Conservation (phyloP, 2,888 invertebrate species). For the Eumerus sabulonum region DNA sequence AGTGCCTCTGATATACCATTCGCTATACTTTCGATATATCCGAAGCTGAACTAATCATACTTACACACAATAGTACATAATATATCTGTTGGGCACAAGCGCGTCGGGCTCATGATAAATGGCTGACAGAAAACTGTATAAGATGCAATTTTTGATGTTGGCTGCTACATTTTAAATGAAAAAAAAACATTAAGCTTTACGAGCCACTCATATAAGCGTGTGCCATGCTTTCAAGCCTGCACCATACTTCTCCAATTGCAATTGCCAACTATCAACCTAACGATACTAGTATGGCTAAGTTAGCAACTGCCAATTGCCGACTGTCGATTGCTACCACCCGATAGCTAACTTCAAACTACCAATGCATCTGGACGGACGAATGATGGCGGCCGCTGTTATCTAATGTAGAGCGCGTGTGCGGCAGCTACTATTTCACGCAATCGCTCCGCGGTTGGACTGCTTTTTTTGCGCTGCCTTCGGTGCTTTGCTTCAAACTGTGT, state of each 20-base stretch:
- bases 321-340: too few species aligned
- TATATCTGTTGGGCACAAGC: constrained; percentile 20
- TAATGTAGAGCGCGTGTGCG: constrained; percentile 37
- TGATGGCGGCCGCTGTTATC: constrained; percentile 36
- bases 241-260: constrained; percentile 22
- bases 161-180: constrained; percentile 59
- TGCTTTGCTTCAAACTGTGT: background rate
- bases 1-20: constrained; percentile 19
- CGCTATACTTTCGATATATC: constrained; percentile 20
- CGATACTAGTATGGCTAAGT: too few species aligned
- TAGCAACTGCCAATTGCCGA: too few species aligned
- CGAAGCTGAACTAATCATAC: constrained; percentile 19
- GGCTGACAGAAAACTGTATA: constrained; percentile 59
- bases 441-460: constrained; percentile 16
- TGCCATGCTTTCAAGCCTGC: too few species aligned
- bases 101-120: constrained; percentile 56
- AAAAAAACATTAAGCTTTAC: constrained; percentile 52
- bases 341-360: too few species aligned
- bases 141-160: constrained; percentile 56
- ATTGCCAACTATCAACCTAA: too few species aligned
- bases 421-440: background rate
- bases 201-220: constrained; percentile 36
- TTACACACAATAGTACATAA: constrained; percentile 1
- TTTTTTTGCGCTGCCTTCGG: constrained; percentile 22
- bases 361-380: too few species aligned